Base-by-base conservation (phyloP, 1,140 invertebrate genomes). In the Conopomorpha cramerella region DNA sequence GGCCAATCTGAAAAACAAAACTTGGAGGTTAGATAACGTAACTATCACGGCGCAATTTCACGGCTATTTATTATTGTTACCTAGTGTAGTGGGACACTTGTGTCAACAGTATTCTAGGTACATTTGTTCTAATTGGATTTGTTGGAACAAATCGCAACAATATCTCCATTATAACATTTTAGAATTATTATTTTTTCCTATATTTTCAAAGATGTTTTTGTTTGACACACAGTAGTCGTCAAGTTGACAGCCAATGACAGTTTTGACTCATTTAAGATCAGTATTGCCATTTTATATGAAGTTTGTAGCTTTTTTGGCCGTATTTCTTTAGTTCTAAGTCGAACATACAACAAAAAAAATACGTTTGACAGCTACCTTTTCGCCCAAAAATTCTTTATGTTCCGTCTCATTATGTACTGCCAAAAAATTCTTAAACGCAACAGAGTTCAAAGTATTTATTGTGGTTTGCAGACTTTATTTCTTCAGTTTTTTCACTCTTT, bases 81-180 rank as follows among this genome's bases (percentile, higher is more conserved):
- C 70, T 59, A 29, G 70, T 72, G 38, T 72, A 74, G 55, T 64
- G 43, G 37, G 67, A 67, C 48, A 72, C 55, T 49, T 76, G 58
- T 41, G 50, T 66, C 55, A 65, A 45, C 43, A 74, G 37, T 42
- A 74, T 46, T 45, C 63, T 66, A 58, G 63, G 61, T 19, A 58
- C 49, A 43, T 63, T 60, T 41, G 66, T 48, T 49, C 53, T 55
- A 51, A 72, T 45, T 32, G 54, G 46, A 61, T 59, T 67, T 54
- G 49, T 46, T 36, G 65, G 55, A 34, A 70, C 51, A 59, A 63
- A 59, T 64, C 61, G 70, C 50, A 66, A 52, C 42, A 74, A 63
- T 66, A 68, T 61, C 58, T 74, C 67, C 70, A 74, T 74, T 70
- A 61, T 74, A 63, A 55, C 70, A 74, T 74, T 71, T 47, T 68